Evolutionary conservation across 1,140 invertebrate genomes (phyloP), one percentile per base, ranked within the genome.

Genomic region (Meloidogyne chitwoodi): DNA sequence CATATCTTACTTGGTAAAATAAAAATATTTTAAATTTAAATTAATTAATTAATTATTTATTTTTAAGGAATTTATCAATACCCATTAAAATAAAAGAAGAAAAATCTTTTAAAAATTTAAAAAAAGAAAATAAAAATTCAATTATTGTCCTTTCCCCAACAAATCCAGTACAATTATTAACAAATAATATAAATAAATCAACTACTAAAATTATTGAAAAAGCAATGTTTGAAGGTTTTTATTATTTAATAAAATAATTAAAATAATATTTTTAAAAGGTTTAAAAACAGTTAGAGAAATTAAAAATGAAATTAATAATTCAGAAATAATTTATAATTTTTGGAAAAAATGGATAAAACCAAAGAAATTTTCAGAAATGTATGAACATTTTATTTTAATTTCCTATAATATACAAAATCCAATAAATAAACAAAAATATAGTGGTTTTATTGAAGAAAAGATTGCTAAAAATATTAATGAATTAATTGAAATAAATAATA

Each of bases 341-440:
- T 38, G 34, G 34, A 38, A 38, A 8, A 38, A 38, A 8, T 38
- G 34, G 34, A 6, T 38, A 38, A 38, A 10, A 38, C 8, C 38
- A 31, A 24, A 66, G n/a, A 22, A 31, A 66, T 66, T 66, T 22
- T 19, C 38, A 16, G 65, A 24, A 19, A 1, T 31, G 31, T 69
- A 69, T 56, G 11, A 69, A 19, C 68, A 69, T 69, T 69, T 69
- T 19, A 38, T 69, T 69, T 41, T 69, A 24, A 56, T 69, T 56
- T 31, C 27, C 3, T 69, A 31, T 27, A 16, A 14, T 41, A 31
- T 14, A 34, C 12, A 22, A 26, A n/a, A 12, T 27, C 16, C 41
- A 38, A 48, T 26, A 41, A 24, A 69, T 31, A 69, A 27, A 27
- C 22, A 41, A 16, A 34, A 69, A 24, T 16, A 48, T 56, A 26